Conservation (phyloP, 2,797 vertebrate species). For the Diceros bicornis region DNA sequence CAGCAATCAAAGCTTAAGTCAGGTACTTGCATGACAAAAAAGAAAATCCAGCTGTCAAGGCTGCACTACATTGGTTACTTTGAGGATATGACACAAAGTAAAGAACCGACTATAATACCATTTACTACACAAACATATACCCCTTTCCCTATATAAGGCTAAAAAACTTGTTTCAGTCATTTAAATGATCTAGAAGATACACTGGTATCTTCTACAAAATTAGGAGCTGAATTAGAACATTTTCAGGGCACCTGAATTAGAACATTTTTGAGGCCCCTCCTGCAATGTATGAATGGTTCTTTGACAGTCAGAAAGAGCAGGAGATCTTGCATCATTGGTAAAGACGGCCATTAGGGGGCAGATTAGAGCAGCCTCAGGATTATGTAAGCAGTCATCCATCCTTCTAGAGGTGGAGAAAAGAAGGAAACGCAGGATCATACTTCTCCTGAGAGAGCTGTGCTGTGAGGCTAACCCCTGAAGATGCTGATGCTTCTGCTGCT, state of each 20-base stretch:
- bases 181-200: neutral
- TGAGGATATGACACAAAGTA: neutral
- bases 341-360: slow-evolving; percentile 13
- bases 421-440: neutral
- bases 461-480: neutral
- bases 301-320: neutral
- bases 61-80: no score
- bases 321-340: neutral
- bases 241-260: no score
- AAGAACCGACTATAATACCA: neutral
- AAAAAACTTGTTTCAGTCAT: neutral
- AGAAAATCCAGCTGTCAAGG: neutral
- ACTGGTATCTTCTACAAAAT: no score
- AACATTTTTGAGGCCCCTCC: neutral
- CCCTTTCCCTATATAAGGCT: neutral
- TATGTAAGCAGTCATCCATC: rapidly evolving
- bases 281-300: neutral
- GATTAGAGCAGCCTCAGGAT: neutral
- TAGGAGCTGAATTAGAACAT: no score
- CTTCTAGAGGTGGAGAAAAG: neutral
- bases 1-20: neutral
- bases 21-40: neutral
- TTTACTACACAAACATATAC: neutral
- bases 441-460: neutral
- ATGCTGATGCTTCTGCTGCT: slow-evolving; percentile 72